phyloP scores from a whole-genome alignment of 2,113 vertebrate genomes.

The human region DNA sequence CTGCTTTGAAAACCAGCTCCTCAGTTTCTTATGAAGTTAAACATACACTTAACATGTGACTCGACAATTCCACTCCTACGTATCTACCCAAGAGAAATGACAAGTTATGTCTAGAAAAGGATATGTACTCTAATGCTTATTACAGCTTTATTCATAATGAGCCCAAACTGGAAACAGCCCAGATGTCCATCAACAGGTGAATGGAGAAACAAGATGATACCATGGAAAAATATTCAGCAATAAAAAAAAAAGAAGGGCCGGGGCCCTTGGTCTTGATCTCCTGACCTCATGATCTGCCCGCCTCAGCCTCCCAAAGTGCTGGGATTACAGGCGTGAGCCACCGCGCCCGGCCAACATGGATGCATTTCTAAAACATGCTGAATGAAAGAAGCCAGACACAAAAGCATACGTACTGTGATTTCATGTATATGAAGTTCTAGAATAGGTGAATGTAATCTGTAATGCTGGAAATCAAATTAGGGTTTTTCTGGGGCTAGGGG shows the following conservation, averaged over 20 bases:
- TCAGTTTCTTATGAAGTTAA: not conserved
- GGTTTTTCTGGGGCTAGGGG: not conserved
- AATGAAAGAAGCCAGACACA: not conserved
- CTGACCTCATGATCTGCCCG: too few species aligned
- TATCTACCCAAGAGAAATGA: not conserved
- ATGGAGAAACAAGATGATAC: not conserved
- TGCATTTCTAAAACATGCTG: not conserved
- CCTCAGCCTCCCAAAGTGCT: too few species aligned
- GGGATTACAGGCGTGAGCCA: too few species aligned
- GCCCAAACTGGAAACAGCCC: not conserved
- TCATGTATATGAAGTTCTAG: not conserved
- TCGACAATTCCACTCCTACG: not conserved
- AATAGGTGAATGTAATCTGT: not conserved
- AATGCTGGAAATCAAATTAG: not conserved
- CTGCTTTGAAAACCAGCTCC: not conserved
- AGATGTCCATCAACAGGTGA: slow-evolving; percentile 30
- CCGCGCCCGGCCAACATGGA: not conserved
- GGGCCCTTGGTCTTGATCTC: too few species aligned
- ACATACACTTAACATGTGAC: not conserved
- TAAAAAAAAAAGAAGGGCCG: not conserved
- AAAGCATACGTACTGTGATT: not conserved
- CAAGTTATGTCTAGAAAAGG: not conserved
- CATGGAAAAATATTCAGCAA: slow-evolving; percentile 37
- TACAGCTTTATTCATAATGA: slow-evolving; percentile 13
- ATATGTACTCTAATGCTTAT: not conserved